Base-by-base conservation (phyloP, 2,797 vertebrate genomes). In the Bufotes viridis region DNA sequence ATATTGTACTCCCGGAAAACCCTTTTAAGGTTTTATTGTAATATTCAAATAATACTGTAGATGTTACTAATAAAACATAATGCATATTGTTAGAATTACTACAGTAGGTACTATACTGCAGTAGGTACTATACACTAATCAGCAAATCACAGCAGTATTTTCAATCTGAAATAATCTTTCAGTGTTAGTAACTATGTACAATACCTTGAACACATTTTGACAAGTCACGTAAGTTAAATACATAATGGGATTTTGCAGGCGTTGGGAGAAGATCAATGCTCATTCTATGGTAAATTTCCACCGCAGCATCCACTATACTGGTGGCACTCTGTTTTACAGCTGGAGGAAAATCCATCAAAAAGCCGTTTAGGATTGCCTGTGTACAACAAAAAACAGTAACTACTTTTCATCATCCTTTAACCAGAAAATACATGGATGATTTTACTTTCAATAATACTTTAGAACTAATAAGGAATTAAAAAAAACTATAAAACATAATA, bases 171-270 rank as follows among this genome's bases (percentile, higher is more conserved):
- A 55, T 20, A 22, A 57, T 57, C 12, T 72, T 83, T 84, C 20
- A 42, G 12, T 12, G 34, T 20, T 63, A 49, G 22, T 2, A 26
- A 18, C 67, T 65, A 49, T 76, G 90, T 93, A 78, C 75, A 24
- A n/a, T 78, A 97, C 97, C 96, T 95, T 97, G 96, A 86, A 97
- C 94, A 91, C 96, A 97, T 88, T 97, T 97, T 90, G 96, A 97
- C 89, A 98, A 95, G 90, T 97, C 95, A 72, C 96, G 92, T 60
- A 97, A 95, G 92, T 97, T 96, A 93, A 97, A 98, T 87, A 97
- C 94, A 15, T 97, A 97, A 92, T 97, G 96, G 60, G 96, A 97
- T 92, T 97, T 97, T 90, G 96, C 96, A 3, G 97, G 97, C 83
- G 97, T 97, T 87, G 96, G 96, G 72, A 98, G 94, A 89, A 97